Percentiles rank a stretch among this genome's conserved stretches.
phyloP scores from a whole-genome alignment of 2,888 invertebrate genomes.

The Branchipolynoe longqiensis region DNA sequence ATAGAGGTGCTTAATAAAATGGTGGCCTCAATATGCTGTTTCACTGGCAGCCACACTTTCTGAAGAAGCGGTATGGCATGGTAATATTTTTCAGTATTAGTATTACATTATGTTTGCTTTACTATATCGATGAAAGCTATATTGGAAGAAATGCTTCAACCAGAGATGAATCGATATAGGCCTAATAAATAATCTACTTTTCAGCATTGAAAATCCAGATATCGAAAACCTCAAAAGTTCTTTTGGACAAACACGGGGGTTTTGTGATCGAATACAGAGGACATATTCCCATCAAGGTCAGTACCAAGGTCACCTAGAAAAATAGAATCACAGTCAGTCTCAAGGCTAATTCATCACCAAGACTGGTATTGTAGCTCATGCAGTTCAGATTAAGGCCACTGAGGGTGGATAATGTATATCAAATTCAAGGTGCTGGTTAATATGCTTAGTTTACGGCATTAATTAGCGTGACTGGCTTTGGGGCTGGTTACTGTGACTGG shows the following conservation, averaged over 20 bases:
- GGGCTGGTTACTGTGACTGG: too few relatives aligned
- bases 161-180: neutral
- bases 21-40: too few relatives aligned
- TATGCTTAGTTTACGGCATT: too few relatives aligned
- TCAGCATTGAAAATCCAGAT: conserved; percentile 69
- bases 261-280: conserved; percentile 66
- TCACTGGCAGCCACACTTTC: neutral
- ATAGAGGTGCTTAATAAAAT: too few relatives aligned
- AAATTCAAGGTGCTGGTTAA: too few relatives aligned
- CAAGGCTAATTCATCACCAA: too few relatives aligned
- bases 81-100: neutral
- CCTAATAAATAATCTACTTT: conserved; percentile 30
- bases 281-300: conserved; percentile 69
- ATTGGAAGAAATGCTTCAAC: neutral
- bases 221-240: conserved; percentile 66
- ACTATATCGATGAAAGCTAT: neutral
- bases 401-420: too few relatives aligned
- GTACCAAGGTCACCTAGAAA: neutral
- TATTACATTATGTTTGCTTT: neutral
- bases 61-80: neutral
- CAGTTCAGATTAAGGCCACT: too few relatives aligned
- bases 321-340: neutral
- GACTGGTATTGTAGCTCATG: too few relatives aligned
- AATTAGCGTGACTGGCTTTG: too few relatives aligned
- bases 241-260: conserved; percentile 64